A percentile compares a stretch with the other conserved stretches of the same genome.
These are phyloP conservation scores for Drosophila picticornis DNA, from an alignment of 2,888 invertebrate genomes.

Conservation along the genomic window DNA sequence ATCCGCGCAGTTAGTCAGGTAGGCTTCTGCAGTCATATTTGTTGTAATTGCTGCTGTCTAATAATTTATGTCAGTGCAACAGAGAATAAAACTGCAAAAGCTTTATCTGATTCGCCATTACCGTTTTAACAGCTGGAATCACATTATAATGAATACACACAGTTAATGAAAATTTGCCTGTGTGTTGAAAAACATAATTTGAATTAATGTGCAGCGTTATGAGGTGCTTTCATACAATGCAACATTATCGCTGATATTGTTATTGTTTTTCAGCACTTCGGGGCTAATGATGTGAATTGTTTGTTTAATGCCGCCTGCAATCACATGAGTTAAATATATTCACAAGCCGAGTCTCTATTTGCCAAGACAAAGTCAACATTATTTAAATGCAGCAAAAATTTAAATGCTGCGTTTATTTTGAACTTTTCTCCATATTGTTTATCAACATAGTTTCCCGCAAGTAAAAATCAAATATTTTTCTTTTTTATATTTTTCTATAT, in stretches of 20 bases:
- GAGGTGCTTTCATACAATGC: constrained; percentile 38
- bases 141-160: constrained; percentile 25
- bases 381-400: constrained; percentile 45
- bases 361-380: constrained; percentile 59
- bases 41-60: neutral
- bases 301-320: constrained; percentile 67
- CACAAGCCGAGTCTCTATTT: constrained; percentile 8
- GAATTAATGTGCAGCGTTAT: constrained; percentile 48
- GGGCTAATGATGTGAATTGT: constrained; percentile 77
- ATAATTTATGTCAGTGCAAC: constrained; percentile 23
- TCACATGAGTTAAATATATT: constrained; percentile 53
- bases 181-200: constrained; percentile 58
- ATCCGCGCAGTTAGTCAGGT: neutral
- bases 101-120: constrained; percentile 4
- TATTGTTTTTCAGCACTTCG: constrained; percentile 39
- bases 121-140: constrained; percentile 2
- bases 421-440: neutral
- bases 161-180: constrained; percentile 31
- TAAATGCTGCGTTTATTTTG: neutral
- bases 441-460: constrained; percentile 11
- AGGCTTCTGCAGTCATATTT: neutral
- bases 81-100: constrained; percentile 9
- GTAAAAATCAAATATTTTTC: constrained; percentile 51
- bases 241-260: constrained; percentile 26
- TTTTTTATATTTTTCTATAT: constrained; percentile 69